These are phyloP conservation scores for Agrenia bidenticulata DNA, from an alignment of 2,888 invertebrate species.

Conservation along the genomic window DNA sequence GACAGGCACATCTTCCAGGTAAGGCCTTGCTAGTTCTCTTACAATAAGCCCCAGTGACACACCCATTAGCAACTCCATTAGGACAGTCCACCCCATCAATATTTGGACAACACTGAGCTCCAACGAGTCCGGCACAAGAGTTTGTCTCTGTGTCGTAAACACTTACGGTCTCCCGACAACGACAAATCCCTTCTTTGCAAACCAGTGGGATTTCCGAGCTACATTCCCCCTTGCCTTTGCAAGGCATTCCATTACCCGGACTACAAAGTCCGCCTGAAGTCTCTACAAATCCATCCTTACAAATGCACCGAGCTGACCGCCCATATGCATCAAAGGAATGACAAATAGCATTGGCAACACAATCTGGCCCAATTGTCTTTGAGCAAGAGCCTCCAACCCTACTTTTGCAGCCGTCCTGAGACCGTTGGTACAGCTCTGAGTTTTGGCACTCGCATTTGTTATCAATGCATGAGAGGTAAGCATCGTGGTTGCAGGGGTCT, in stretches of 20 bases:
- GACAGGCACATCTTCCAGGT: constrained; percentile 35
- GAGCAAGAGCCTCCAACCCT: constrained; percentile 36
- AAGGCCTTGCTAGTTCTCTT: constrained; percentile 28
- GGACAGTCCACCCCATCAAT: constrained; percentile 27
- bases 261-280: constrained; percentile 26
- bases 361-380: constrained; percentile 19
- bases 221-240: constrained; percentile 36
- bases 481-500: constrained; percentile 33
- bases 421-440: constrained; percentile 31
- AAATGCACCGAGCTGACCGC: constrained; percentile 31
- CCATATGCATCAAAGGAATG: constrained; percentile 30
- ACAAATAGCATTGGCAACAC: constrained; percentile 34
- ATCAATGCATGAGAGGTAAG: constrained; percentile 32
- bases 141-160: constrained; percentile 21
- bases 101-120: constrained; percentile 35
- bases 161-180: constrained; percentile 32
- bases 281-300: constrained; percentile 34
- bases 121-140: constrained; percentile 26
- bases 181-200: constrained; percentile 38
- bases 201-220: constrained; percentile 32
- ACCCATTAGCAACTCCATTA: constrained; percentile 27
- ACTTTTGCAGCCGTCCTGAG: constrained; percentile 25
- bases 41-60: constrained; percentile 33
- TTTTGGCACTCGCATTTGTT: constrained; percentile 41
- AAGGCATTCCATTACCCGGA: constrained; percentile 27